These are phyloP conservation scores for Prosapia bicincta DNA, from an alignment of 2,888 invertebrate species.

Conservation along the genomic window DNA sequence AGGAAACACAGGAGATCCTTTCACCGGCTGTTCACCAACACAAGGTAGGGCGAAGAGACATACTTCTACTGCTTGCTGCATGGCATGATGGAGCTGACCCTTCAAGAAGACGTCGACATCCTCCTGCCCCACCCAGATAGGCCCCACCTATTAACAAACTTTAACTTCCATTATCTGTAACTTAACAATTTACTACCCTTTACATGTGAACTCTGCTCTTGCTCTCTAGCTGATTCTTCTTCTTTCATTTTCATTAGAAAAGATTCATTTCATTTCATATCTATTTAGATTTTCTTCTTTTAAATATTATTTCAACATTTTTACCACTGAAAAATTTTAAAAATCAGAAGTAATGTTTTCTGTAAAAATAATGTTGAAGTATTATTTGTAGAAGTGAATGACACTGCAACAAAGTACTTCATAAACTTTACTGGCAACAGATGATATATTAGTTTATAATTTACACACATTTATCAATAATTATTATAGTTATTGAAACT, in stretches of 20 bases:
- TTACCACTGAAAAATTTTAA: background rate
- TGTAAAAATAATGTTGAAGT: background rate
- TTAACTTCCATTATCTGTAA: constrained; percentile 16
- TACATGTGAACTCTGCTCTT: background rate
- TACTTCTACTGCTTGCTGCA: constrained; percentile 31
- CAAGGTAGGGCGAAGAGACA: constrained; percentile 47
- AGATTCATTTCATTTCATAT: background rate
- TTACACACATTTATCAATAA: too few species aligned
- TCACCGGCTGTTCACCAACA: constrained; percentile 38
- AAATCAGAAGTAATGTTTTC: background rate
- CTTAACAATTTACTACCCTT: constrained; percentile 7
- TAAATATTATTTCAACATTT: background rate
- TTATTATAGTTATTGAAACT: too few species aligned
- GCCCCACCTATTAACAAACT: constrained; percentile 12
- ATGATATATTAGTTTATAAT: too few species aligned
- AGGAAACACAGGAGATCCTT: constrained; percentile 47
- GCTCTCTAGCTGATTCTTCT: background rate
- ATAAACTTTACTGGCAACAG: too few species aligned
- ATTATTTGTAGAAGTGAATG: background rate
- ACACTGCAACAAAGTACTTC: background rate
- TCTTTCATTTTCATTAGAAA: background rate
- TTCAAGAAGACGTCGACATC: constrained; percentile 4
- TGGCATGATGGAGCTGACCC: constrained; percentile 32
- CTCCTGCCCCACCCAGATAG: background rate
- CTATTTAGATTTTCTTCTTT: background rate